Percentiles rank a stretch among this genome's conserved stretches.
Conservation (phyloP, 2,797 vertebrate genomes). For the Pipistrellus nathusii region DNA sequence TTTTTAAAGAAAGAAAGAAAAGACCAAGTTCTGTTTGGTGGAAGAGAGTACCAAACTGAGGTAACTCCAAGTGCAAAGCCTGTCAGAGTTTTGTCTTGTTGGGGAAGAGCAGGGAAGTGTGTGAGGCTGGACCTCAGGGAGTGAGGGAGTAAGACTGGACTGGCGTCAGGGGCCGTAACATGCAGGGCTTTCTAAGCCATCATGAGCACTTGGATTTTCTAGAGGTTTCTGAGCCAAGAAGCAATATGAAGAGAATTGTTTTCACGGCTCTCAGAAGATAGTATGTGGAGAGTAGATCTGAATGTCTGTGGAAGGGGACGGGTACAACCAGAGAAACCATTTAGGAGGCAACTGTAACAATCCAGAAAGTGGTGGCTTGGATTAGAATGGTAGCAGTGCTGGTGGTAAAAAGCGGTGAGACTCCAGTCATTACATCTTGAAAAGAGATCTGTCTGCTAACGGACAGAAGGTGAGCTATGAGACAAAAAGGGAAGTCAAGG, state of each 20-base stretch:
- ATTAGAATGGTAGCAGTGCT: not conserved
- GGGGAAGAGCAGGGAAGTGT: not conserved
- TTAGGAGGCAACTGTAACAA: not conserved
- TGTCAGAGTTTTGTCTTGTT: not conserved
- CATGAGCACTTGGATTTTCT: not conserved
- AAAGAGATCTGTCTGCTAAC: not conserved
- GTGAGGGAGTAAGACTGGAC: rapidly evolving
- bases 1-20: too few species aligned
- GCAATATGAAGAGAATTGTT: not conserved
- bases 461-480: not conserved
- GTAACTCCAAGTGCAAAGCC: not conserved
- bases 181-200: not conserved
- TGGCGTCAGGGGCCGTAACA: not conserved
- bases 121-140: not conserved
- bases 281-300: not conserved
- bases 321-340: not conserved
- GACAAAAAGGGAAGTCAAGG: not conserved
- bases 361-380: not conserved
- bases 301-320: not conserved
- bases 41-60: not conserved
- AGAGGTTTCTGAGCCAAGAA: not conserved
- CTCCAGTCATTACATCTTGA: not conserved
- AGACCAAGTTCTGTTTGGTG: not conserved
- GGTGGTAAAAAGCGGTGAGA: not conserved
- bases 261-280: not conserved